Evolutionary conservation across 2,113 vertebrate genomes (phyloP).

Genomic region (Archocentrus centrarchus): DNA sequence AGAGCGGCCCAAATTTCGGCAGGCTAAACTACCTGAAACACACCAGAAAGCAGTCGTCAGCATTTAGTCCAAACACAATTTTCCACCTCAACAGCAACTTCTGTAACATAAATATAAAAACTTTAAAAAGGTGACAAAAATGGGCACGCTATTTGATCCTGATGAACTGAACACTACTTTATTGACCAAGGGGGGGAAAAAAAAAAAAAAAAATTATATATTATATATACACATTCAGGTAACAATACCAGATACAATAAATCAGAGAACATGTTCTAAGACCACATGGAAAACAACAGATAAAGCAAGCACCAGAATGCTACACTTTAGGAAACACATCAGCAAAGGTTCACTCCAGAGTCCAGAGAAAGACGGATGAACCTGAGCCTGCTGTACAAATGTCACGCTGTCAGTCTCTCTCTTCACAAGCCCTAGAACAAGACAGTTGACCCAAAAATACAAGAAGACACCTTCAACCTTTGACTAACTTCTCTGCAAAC

Average conservation of each 20-base stretch:
- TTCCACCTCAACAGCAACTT: background rate
- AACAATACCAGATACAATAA: background rate
- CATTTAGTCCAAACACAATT: background rate
- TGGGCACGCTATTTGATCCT: background rate
- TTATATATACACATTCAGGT: background rate
- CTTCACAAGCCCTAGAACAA: slow-evolving; percentile 8
- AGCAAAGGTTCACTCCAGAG: background rate
- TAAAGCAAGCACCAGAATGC: background rate
- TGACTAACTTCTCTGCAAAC: background rate
- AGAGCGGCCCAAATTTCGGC: slow-evolving; percentile 86
- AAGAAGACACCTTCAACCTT: background rate
- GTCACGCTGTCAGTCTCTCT: background rate
- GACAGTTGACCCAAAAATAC: background rate
- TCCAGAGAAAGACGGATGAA: background rate
- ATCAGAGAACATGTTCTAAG: background rate
- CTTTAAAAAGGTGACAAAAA: background rate
- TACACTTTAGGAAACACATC: background rate
- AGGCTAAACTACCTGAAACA: slow-evolving; percentile 87
- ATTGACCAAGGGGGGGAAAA: background rate
- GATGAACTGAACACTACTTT: slow-evolving; percentile 2
- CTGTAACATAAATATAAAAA: too few species aligned
- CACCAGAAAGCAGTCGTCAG: slow-evolving; percentile 25
- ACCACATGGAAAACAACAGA: background rate
- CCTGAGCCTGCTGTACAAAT: background rate
- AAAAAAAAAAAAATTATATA: too few species aligned